These are phyloP conservation scores for Bombus sylvicola DNA, from an alignment of 1,140 invertebrate species.

Conservation along the genomic window DNA sequence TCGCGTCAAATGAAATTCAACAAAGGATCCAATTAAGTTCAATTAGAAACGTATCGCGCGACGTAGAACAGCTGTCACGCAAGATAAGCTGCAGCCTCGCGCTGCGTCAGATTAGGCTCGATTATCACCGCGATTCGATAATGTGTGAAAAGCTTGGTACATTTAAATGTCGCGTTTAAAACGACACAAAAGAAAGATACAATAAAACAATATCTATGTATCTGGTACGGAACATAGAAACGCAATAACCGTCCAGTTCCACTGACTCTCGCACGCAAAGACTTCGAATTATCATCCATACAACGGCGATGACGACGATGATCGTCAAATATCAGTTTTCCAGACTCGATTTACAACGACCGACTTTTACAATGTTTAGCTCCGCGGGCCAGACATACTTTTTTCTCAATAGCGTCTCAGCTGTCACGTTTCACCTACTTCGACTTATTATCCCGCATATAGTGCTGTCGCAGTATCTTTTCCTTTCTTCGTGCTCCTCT, in stretches of 20 bases:
- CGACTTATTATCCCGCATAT: conserved; percentile 17
- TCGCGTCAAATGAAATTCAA: conserved; percentile 46
- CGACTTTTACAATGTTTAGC: background rate
- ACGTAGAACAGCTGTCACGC: conserved; percentile 44
- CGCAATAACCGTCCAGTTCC: background rate
- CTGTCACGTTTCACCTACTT: conserved; percentile 13
- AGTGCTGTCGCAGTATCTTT: background rate
- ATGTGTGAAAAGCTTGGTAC: background rate
- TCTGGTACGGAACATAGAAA: background rate
- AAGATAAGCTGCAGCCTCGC: conserved; percentile 42
- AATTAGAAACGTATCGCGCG: conserved; percentile 49
- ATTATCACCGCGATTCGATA: conserved; percentile 36
- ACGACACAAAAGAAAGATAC: background rate
- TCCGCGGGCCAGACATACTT: background rate
- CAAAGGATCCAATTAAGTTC: conserved; percentile 52
- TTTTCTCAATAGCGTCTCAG: background rate
- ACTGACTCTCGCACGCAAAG: background rate
- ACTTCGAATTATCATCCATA: background rate
- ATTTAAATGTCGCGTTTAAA: background rate
- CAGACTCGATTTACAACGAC: background rate
- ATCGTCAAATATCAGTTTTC: too few relatives aligned
- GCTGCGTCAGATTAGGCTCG: conserved; percentile 20
- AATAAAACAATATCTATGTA: background rate
- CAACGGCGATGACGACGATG: background rate
- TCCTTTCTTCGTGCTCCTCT: background rate